These are phyloP conservation scores for Drosophila obscura DNA, from an alignment of 1,140 invertebrate genomes.

Conservation along the genomic window DNA sequence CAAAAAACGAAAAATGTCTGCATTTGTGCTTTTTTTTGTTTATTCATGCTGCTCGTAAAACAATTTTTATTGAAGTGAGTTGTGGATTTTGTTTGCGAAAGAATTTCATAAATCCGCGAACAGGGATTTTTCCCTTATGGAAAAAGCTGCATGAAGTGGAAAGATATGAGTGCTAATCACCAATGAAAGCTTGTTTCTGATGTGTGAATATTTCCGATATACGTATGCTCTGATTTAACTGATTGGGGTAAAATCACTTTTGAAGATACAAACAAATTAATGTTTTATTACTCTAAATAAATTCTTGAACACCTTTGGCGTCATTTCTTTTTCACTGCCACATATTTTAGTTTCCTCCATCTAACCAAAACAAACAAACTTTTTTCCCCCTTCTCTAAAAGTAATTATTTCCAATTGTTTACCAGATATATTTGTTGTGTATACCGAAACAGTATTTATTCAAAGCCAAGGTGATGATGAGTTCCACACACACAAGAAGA, in stretches of 20 bases:
- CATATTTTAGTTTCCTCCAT: not conserved
- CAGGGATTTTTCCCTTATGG: slow-evolving; percentile 33
- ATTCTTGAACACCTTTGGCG: too few species aligned
- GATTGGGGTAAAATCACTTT: not conserved
- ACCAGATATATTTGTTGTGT: slow-evolving; percentile 25
- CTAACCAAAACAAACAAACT: not conserved
- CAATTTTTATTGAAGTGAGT: slow-evolving; percentile 31
- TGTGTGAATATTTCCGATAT: too few species aligned
- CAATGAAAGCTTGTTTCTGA: too few species aligned
- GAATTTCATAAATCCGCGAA: slow-evolving; percentile 13
- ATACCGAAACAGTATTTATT: not conserved
- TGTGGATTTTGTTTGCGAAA: slow-evolving; percentile 27
- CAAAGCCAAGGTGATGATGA: slow-evolving; percentile 26
- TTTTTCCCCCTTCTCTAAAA: too few species aligned
- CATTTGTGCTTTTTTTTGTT: slow-evolving; percentile 37
- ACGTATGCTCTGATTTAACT: too few species aligned
- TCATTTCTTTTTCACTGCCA: not conserved
- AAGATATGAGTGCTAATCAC: not conserved
- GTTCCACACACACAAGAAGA: not conserved
- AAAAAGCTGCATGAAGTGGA: slow-evolving; percentile 17
- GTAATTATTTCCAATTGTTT: slow-evolving; percentile 13
- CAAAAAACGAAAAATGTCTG: slow-evolving; percentile 13
- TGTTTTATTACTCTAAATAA: not conserved
- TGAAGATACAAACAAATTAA: not conserved
- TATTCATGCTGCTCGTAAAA: slow-evolving; percentile 38